phyloP scores from a whole-genome alignment of 2,888 invertebrate genomes.

The Agrochola macilenta region DNA sequence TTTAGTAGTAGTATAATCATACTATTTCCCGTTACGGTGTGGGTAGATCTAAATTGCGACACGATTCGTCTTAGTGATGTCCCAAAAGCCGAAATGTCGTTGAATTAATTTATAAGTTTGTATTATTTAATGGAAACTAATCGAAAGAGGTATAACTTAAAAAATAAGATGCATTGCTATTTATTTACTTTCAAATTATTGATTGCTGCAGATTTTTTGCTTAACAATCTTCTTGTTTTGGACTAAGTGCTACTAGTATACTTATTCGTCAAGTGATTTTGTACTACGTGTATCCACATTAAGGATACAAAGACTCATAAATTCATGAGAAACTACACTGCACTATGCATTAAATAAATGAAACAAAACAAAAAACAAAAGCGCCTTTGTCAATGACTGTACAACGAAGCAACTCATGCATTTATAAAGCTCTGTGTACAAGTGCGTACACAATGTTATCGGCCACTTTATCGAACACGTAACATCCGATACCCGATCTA shows the following conservation, averaged over 20 bases:
- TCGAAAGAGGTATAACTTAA: rapidly evolving
- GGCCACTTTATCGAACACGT: conserved; percentile 64
- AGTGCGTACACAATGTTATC: conserved; percentile 68
- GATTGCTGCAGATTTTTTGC: not conserved
- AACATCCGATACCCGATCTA: conserved; percentile 66
- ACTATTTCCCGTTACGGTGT: conserved; percentile 48
- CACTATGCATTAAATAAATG: not conserved
- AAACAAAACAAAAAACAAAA: conserved; percentile 12
- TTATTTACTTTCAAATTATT: not conserved
- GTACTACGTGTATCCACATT: not conserved
- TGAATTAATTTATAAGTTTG: conserved; percentile 13
- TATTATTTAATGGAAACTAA: not conserved
- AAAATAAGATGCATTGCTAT: too few relatives aligned
- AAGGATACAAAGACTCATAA: not conserved
- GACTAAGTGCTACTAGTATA: not conserved
- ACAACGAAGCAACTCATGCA: conserved; percentile 37
- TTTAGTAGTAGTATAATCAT: not conserved
- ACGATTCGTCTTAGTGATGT: not conserved
- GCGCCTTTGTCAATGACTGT: conserved; percentile 24
- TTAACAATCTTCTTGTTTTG: not conserved
- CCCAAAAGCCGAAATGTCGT: not conserved
- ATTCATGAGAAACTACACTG: not conserved
- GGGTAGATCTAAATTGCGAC: conserved; percentile 41
- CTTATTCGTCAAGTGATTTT: not conserved
- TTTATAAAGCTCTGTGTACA: conserved; percentile 49